Percentiles rank a stretch among this genome's conserved stretches.
Evolutionary conservation across 2,888 invertebrate genomes (phyloP).

Genomic region (Cheilosia variabilis): DNA sequence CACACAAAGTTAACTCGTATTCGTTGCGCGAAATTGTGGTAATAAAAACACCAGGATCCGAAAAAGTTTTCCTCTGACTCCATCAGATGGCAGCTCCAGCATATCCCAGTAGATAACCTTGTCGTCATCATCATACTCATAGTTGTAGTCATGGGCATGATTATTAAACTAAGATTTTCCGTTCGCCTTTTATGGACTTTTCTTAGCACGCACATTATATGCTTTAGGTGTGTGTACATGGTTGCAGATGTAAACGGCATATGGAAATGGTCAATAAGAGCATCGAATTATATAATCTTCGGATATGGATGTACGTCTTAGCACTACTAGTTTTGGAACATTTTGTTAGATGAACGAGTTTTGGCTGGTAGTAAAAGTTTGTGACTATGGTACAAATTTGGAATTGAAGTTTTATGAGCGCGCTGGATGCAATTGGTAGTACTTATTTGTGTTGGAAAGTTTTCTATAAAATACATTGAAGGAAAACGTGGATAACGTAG

Average conservation of each 20-base stretch:
- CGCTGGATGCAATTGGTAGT: neutral
- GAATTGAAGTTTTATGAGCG: neutral
- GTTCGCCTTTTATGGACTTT: constrained; percentile 63
- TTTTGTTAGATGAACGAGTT: constrained; percentile 28
- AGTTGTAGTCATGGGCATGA: constrained; percentile 54
- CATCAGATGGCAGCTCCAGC: constrained; percentile 27
- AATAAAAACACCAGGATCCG: constrained; percentile 35
- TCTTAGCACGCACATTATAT: constrained; percentile 42
- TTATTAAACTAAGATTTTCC: constrained; percentile 73
- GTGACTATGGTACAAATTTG: neutral
- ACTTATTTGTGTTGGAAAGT: neutral
- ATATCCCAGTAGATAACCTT: neutral
- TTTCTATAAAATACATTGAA: neutral
- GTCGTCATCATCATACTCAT: constrained; percentile 24
- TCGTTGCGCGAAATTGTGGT: constrained; percentile 42
- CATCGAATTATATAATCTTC: constrained; percentile 34
- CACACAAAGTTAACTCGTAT: constrained; percentile 62
- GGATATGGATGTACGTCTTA: neutral
- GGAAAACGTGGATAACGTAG: neutral
- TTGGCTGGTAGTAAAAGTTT: constrained; percentile 40
- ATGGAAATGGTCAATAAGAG: constrained; percentile 61
- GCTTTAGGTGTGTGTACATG: neutral
- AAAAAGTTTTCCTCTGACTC: constrained; percentile 50
- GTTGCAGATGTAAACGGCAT: neutral
- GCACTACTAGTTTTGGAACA: constrained; percentile 36